Percentiles rank a stretch among this genome's conserved stretches.
Evolutionary conservation across 2,888 invertebrate genomes (phyloP).

Genomic region (Lasioglossum marginatum): DNA sequence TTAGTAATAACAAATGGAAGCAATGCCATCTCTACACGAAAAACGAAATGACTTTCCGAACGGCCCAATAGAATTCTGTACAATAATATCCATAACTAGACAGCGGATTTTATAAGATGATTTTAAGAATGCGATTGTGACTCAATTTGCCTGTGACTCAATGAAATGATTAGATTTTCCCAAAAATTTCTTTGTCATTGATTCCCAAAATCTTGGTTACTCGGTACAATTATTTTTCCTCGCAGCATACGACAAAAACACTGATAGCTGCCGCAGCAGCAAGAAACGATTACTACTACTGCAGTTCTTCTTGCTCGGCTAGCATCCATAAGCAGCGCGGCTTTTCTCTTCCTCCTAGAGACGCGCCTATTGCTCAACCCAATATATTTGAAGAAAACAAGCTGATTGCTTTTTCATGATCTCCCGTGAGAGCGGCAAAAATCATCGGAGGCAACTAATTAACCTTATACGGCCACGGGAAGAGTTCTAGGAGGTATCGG

Average conservation of each 20-base stretch:
- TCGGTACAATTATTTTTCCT: not conserved
- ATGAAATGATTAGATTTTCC: no score
- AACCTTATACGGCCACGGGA: conserved; percentile 28
- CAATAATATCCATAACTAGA: not conserved
- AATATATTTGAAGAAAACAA: conserved; percentile 5
- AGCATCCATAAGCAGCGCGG: not conserved
- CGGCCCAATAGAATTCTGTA: not conserved
- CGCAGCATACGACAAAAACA: not conserved
- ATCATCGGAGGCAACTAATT: conserved; percentile 31
- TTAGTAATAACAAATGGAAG: no score
- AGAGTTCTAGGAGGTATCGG: conserved; percentile 21
- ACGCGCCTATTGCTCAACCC: conserved; percentile 3
- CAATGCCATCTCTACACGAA: no score
- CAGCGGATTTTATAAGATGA: not conserved
- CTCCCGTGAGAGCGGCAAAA: conserved; percentile 20
- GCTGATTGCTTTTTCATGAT: not conserved
- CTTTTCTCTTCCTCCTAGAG: not conserved
- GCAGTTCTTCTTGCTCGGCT: not conserved
- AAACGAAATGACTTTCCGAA: no score
- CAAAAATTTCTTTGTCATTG: not conserved
- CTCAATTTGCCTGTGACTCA: no score
- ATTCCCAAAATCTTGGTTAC: not conserved
- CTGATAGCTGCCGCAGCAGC: not conserved
- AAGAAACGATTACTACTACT: not conserved
- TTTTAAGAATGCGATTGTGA: no score